Conservation (phyloP, 1,140 invertebrate species). For the Triops longicaudatus region DNA sequence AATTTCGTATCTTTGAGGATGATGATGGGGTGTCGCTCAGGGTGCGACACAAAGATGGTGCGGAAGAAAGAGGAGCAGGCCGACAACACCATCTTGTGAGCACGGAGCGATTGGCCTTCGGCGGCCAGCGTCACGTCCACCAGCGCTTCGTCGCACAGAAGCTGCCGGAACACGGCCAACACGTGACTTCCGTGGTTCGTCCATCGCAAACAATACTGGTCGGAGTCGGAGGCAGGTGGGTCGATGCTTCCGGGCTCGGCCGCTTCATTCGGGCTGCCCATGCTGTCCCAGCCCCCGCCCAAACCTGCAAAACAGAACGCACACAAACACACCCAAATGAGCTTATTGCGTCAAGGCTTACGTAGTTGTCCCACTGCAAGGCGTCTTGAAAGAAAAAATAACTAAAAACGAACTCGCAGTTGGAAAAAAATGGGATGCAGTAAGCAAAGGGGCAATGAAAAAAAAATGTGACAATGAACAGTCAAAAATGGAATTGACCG, state of each 20-base stretch:
- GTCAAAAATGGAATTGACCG: too few species aligned
- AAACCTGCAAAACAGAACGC: constrained; percentile 7
- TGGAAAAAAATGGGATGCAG: too few species aligned
- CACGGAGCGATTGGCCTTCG: constrained; percentile 85
- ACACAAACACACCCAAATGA: not conserved
- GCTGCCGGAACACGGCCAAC: constrained; percentile 36
- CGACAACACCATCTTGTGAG: constrained; percentile 89
- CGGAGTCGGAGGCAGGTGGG: constrained; percentile 20
- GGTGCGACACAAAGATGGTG: constrained; percentile 57
- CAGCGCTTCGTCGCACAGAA: constrained; percentile 80
- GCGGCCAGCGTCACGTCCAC: constrained; percentile 91
- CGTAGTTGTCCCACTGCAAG: too few species aligned
- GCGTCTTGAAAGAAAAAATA: too few species aligned
- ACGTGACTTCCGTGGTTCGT: constrained; percentile 39
- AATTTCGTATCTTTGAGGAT: constrained; percentile 88
- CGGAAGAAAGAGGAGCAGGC: constrained; percentile 92
- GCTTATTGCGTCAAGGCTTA: too few species aligned
- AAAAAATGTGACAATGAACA: too few species aligned
- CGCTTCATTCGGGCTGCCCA: constrained; percentile 31
- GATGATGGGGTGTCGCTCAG: constrained; percentile 82
- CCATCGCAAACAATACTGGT: constrained; percentile 40
- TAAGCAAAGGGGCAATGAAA: too few species aligned
- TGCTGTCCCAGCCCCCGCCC: constrained; percentile 30
- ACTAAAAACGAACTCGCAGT: too few species aligned
- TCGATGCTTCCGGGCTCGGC: constrained; percentile 29